Conservation (phyloP, 2,797 vertebrate genomes). For the Brachyalestes nurse region DNA sequence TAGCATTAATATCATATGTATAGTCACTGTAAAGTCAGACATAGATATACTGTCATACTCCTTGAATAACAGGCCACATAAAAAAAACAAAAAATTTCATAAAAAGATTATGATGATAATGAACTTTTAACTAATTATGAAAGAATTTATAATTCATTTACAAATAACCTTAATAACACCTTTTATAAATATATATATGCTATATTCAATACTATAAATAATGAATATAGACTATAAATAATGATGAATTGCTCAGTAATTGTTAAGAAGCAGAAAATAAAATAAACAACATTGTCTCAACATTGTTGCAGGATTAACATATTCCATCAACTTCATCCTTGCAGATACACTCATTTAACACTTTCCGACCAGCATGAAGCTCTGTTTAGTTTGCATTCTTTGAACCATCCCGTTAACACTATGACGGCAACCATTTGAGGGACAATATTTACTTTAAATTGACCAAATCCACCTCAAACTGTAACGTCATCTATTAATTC, state of each 20-base stretch:
- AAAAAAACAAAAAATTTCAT: too few species aligned
- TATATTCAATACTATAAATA: too few species aligned
- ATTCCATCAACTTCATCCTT: background rate
- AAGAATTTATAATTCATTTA: background rate
- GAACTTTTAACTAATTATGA: too few species aligned
- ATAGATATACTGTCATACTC: background rate
- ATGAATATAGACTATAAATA: too few species aligned
- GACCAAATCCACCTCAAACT: conserved; percentile 68
- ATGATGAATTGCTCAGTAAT: too few species aligned
- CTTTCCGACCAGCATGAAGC: conserved; percentile 28
- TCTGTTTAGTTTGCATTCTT: conserved; percentile 35
- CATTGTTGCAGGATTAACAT: too few species aligned
- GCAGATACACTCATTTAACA: background rate
- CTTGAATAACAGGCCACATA: too few species aligned
- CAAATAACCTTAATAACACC: background rate
- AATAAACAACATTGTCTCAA: too few species aligned
- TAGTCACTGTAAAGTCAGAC: background rate
- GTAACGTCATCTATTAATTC: conserved; percentile 58
- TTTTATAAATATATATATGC: background rate
- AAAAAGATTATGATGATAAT: too few species aligned
- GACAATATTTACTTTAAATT: conserved; percentile 67
- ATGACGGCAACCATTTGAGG: conserved; percentile 56
- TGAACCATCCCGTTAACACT: conserved; percentile 48
- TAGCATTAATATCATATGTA: background rate
- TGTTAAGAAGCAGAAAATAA: too few species aligned